These are phyloP conservation scores for Thrips palmi DNA, from an alignment of 1,140 invertebrate genomes.

Conservation along the genomic window DNA sequence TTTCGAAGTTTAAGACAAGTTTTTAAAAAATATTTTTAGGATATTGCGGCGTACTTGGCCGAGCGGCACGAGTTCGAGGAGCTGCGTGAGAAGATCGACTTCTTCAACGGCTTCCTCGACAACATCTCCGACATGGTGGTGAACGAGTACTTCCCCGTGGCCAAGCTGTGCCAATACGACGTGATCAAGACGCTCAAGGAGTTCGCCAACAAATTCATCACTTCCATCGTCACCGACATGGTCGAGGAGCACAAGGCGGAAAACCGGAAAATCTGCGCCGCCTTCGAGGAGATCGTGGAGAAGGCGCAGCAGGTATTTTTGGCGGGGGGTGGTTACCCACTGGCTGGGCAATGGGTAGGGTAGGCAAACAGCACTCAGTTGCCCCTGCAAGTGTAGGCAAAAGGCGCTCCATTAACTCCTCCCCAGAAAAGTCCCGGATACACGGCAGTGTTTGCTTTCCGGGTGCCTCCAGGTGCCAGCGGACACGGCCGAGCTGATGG, in stretches of 20 bases:
- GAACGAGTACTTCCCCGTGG: constrained; percentile 40
- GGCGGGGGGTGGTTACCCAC: constrained; percentile 2
- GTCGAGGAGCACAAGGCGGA: constrained; percentile 27
- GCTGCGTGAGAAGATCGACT: no score
- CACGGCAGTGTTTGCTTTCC: constrained; percentile 15
- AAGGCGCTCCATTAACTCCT: constrained; percentile 1
- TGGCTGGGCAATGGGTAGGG: not conserved
- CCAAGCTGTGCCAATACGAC: constrained; percentile 27
- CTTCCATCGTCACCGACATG: constrained; percentile 29
- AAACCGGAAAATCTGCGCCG: constrained; percentile 39
- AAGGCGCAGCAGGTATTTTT: constrained; percentile 4
- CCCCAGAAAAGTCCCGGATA: constrained; percentile 1
- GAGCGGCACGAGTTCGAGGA: no score
- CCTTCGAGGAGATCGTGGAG: constrained; percentile 37
- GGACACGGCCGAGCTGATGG: constrained; percentile 51
- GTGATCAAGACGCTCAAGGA: constrained; percentile 26
- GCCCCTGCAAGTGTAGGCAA: constrained; percentile 3
- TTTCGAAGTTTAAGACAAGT: constrained; percentile 10
- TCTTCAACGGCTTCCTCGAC: constrained; percentile 33
- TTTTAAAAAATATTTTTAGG: constrained; percentile 34
- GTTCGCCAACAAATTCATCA: constrained; percentile 24
- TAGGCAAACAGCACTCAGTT: constrained; percentile 1
- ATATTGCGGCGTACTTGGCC: constrained; percentile 34
- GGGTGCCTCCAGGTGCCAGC: constrained; percentile 33
- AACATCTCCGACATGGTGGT: constrained; percentile 34